Percentiles rank a stretch among this genome's conserved stretches.
Conservation (phyloP, 2,888 invertebrate genomes). For the Stictocephala bisonia region DNA sequence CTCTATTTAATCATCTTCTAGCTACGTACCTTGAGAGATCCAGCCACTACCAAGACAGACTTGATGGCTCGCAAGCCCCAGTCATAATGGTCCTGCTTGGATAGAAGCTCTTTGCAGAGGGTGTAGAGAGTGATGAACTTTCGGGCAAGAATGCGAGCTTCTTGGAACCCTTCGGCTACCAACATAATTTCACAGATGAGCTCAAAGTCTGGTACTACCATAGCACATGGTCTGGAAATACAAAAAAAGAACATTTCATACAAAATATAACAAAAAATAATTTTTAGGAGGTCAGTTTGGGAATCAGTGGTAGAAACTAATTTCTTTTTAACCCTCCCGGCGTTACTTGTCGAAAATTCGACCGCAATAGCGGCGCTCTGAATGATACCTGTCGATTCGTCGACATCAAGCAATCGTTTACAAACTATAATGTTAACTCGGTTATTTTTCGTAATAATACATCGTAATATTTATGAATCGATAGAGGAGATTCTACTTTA, state of each 20-base stretch:
- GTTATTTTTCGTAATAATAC: too few relatives aligned
- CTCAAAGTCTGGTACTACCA: slow-evolving; percentile 98
- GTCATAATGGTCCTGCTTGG: slow-evolving; percentile 97
- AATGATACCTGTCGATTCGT: too few relatives aligned
- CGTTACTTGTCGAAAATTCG: too few relatives aligned
- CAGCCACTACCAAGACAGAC: slow-evolving; percentile 95
- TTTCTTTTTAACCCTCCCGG: too few relatives aligned
- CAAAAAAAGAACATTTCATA: slow-evolving; percentile 32
- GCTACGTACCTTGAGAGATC: slow-evolving; percentile 84
- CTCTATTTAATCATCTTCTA: too few relatives aligned
- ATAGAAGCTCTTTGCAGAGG: slow-evolving; percentile 91
- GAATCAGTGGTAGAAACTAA: too few relatives aligned
- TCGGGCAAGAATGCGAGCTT: slow-evolving; percentile 90
- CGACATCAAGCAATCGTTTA: too few relatives aligned
- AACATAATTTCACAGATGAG: slow-evolving; percentile 98
- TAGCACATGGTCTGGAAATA: slow-evolving; percentile 90
- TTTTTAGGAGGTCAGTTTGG: too few relatives aligned
- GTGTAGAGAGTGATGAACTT: slow-evolving; percentile 97
- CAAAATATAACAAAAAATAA: background rate
- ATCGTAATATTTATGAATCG: too few relatives aligned
- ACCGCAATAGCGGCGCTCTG: too few relatives aligned
- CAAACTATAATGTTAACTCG: too few relatives aligned
- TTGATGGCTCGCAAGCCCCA: slow-evolving; percentile 97
- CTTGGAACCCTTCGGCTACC: slow-evolving; percentile 97
- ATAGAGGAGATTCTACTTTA: too few relatives aligned